Evolutionary conservation across 1,140 invertebrate species (phyloP), one percentile per base, ranked within the genome.

Genomic region (Drosophila truncata): DNA sequence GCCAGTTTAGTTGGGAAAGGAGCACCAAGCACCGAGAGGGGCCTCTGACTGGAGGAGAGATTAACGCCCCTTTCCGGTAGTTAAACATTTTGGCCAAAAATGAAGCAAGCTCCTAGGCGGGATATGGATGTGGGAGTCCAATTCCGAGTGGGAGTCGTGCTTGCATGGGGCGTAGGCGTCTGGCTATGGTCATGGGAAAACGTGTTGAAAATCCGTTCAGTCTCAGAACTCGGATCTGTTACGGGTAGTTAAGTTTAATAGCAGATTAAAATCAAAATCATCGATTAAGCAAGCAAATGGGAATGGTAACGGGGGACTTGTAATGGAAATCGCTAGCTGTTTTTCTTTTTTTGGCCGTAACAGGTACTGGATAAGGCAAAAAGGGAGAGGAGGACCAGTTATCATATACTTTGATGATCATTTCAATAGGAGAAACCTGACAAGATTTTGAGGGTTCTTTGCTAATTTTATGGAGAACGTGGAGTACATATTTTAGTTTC

Each of bases 1-100:
- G 60, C 44, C 64, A 49, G 18, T 33, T 37, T 52, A 58, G 18
- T 37, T 35, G 41, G 31, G 39, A 39, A 35, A 37, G 39, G 63
- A 42, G 47, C 47, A 50, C 25, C 47, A 25, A 31, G 18, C 29
- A 41, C 11, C 20, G 50, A 41, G n/a, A 13, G 23, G 23, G 46
- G 16, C 1, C 23, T 47, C 46, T 16, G 25, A 52, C 49, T 33
- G 31, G 33, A 33, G 49, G 70, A 77, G 66, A 82, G 84, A 87
- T 87, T 88, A 88, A 83, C 84, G 84, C 84, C 84, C 72, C 67
- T 86, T 79, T 82, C 77, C 80, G 73, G 81, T 88, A 82, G 76
- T 86, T 82, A 66, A 71, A 55, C 66, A 60, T 73, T 73, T 84
- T 62, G 58, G 64, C 49, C 63, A n/a, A n/a, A 76, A 70, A 78